These are phyloP conservation scores for Macrosoma leucophasiata DNA, from an alignment of 2,888 invertebrate species.

Conservation along the genomic window DNA sequence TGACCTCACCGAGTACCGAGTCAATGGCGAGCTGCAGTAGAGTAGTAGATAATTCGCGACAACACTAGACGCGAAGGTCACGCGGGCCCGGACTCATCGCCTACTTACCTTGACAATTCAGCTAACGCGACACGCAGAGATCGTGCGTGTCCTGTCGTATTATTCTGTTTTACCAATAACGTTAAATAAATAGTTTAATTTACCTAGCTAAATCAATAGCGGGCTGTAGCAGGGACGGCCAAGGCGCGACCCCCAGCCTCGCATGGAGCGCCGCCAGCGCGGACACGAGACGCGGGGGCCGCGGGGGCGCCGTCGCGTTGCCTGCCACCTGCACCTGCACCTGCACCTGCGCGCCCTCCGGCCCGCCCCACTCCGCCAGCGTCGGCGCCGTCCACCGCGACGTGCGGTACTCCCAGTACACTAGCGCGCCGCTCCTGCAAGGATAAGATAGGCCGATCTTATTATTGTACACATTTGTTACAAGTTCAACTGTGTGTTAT, in stretches of 20 bases:
- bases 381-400: constrained; percentile 53
- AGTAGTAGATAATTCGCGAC: no score
- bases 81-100: no score
- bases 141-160: no score
- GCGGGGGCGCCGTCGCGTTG: constrained; percentile 11
- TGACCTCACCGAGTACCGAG: no score
- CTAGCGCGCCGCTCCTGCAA: constrained; percentile 83
- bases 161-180: no score
- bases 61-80: no score
- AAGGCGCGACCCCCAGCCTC: constrained; percentile 43
- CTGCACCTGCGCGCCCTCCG: constrained; percentile 4
- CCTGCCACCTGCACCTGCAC: constrained; percentile 3
- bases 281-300: constrained; percentile 45
- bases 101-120: no score
- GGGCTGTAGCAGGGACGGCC: constrained; percentile 46
- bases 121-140: no score
- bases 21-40: no score
- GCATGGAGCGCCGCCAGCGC: constrained; percentile 53
- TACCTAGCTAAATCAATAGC: constrained; percentile 49
- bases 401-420: constrained; percentile 82
- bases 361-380: constrained; percentile 61
- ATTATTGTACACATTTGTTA: no score
- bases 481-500: no score
- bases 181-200: constrained; percentile 3
- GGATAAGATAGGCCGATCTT: no score